phyloP scores from a whole-genome alignment of 2,113 vertebrate genomes.

The Baryphthengus martii region DNA sequence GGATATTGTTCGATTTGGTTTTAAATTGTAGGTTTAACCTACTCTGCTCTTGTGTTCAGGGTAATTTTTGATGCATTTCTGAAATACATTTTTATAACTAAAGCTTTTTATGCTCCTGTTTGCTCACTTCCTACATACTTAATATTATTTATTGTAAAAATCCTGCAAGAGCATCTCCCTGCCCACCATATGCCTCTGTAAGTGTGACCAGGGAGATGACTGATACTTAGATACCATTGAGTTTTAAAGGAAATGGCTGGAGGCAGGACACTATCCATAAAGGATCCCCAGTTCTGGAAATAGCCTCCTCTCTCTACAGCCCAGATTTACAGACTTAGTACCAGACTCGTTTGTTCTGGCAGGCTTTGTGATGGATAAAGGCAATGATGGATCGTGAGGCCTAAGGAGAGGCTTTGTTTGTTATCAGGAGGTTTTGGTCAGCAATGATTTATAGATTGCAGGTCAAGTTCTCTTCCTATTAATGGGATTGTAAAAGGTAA shows the following conservation, averaged over 20 bases:
- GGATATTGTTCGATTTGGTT: neutral
- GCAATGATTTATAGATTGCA: slow-evolving; percentile 8
- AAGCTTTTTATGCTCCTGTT: neutral
- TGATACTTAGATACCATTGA: neutral
- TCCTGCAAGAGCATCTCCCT: neutral
- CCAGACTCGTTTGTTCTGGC: neutral
- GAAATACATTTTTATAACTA: neutral
- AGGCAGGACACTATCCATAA: neutral
- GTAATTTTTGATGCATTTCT: neutral
- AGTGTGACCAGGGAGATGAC: neutral
- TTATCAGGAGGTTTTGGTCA: neutral
- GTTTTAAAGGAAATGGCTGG: neutral
- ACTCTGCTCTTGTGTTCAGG: neutral
- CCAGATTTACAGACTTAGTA: neutral
- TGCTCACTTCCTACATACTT: neutral
- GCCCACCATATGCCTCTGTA: neutral
- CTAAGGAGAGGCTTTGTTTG: neutral
- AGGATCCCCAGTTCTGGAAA: neutral
- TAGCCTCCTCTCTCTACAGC: neutral
- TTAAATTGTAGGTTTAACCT: neutral
- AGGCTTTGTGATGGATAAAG: neutral
- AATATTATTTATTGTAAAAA: neutral
- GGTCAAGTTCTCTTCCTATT: neutral
- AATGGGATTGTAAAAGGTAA: neutral
- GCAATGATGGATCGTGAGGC: neutral